Conservation (phyloP, 2,797 vertebrate genomes). For the Danio choprae region DNA sequence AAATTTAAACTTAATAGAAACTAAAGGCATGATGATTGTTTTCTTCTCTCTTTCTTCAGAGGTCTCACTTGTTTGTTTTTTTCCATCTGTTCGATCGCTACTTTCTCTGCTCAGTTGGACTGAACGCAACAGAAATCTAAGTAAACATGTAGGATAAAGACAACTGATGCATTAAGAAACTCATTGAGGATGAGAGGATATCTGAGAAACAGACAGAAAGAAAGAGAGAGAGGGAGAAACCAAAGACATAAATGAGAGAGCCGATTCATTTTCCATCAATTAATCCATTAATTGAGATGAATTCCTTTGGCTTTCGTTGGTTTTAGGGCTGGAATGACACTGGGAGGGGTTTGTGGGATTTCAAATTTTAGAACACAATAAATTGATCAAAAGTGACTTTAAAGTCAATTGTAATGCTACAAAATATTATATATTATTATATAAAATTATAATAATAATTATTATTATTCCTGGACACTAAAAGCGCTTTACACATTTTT, state of each 20-base stretch:
- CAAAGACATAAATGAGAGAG: constrained; percentile 67
- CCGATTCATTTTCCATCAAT: constrained; percentile 68
- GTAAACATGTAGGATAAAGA: constrained; percentile 83
- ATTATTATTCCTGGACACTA: too few relatives aligned
- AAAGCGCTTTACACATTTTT: too few relatives aligned
- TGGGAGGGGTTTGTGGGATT: constrained; percentile 58
- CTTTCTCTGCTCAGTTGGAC: constrained; percentile 78
- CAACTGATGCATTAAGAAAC: constrained; percentile 87
- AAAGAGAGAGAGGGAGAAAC: constrained; percentile 76
- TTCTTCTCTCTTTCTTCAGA: constrained; percentile 58
- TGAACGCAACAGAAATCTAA: constrained; percentile 85
- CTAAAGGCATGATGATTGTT: constrained; percentile 78
- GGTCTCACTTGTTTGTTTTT: constrained; percentile 40
- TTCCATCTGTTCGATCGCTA: constrained; percentile 67
- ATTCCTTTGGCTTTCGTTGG: constrained; percentile 78
- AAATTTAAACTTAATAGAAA: constrained; percentile 83
- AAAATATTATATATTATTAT: neutral
- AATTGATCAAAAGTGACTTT: neutral
- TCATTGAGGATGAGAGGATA: constrained; percentile 84
- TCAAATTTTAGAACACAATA: neutral
- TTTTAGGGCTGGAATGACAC: constrained; percentile 78
- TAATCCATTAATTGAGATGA: constrained; percentile 50
- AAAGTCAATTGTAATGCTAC: neutral
- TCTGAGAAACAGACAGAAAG: constrained; percentile 71
- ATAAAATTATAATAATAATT: too few relatives aligned